Evolutionary conservation across 2,888 invertebrate genomes (phyloP), one percentile per base, ranked within the genome.

Genomic region (Nebria brevicollis): DNA sequence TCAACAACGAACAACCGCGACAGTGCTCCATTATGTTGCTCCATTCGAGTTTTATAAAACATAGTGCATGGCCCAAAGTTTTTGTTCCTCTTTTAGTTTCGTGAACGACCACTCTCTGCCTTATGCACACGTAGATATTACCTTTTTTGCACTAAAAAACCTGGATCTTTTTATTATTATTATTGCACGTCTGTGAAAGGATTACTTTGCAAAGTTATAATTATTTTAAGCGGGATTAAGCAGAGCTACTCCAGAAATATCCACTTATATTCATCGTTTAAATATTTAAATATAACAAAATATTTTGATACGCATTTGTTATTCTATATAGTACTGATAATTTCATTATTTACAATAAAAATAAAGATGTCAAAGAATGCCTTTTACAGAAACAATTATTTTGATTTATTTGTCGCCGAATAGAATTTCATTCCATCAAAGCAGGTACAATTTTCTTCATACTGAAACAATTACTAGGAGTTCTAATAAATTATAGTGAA

Each of bases 181-280:
- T 54, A 54, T 54, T 54, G 2, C 54, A 8, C 54, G 74, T 74
- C 41, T 78, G n/a, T 42, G 74, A 68, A 68, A 54, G 75, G 75
- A 79, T 79, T 79, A 79, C 79, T 79, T 54, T 75, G 25, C 75
- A 79, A 79, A 79, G 65, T 78, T 73, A 73, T 75, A 75, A 79
- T 79, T 79, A 79, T 79, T 75, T 75, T 74, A 79, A 75, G 54
- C 74, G 15, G 70, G 79, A 79, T 79, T 79, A 75, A 75, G 26
- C 34, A 65, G 20, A 78, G 73, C 72, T 73, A 77, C 42, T 65
- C 3, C 70, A 15, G 66, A 25, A 66, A 66, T 13, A 66, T 25
- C 70, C 70, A 70, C 70, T 70, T 25, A 70, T 70, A 6, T 70
- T 34, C 25, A 4, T 70, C 66, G 11, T 4, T 11, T 70, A 8